phyloP scores from a whole-genome alignment of 2,113 vertebrate genomes.

The Trichechus manatus region DNA sequence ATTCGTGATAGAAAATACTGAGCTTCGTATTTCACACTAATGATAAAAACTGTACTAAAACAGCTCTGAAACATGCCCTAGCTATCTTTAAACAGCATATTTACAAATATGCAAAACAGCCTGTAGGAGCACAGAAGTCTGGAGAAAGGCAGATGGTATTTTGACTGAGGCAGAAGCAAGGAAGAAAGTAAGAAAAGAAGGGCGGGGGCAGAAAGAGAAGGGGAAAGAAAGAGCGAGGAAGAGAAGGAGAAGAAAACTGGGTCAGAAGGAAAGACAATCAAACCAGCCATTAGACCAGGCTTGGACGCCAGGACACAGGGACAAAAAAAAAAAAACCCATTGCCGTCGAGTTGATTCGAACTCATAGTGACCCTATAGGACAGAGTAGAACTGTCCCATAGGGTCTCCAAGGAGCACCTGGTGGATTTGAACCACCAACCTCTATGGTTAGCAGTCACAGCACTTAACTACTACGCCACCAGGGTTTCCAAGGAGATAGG shows the following conservation, averaged over 20 bases:
- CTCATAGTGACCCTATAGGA: no score
- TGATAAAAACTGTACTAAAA: neutral
- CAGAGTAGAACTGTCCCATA: no score
- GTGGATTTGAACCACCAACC: no score
- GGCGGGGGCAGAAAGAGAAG: no score
- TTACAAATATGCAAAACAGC: neutral
- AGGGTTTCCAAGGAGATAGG: neutral
- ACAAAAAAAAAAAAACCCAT: no score
- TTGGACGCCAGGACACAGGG: neutral
- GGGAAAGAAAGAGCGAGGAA: neutral
- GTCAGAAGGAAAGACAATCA: neutral
- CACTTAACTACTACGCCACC: no score
- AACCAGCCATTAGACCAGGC: neutral
- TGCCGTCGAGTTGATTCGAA: no score
- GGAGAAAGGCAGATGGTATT: neutral
- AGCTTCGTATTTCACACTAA: neutral
- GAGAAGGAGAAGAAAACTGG: neutral
- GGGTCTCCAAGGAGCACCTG: no score
- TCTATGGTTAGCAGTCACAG: no score
- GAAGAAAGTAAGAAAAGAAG: neutral
- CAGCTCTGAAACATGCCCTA: neutral
- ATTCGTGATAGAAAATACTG: neutral
- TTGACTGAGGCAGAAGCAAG: neutral
- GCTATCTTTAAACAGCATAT: neutral
- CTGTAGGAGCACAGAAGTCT: neutral